phyloP scores from a whole-genome alignment of 2,888 invertebrate species.

The Oscheius sp. region DNA sequence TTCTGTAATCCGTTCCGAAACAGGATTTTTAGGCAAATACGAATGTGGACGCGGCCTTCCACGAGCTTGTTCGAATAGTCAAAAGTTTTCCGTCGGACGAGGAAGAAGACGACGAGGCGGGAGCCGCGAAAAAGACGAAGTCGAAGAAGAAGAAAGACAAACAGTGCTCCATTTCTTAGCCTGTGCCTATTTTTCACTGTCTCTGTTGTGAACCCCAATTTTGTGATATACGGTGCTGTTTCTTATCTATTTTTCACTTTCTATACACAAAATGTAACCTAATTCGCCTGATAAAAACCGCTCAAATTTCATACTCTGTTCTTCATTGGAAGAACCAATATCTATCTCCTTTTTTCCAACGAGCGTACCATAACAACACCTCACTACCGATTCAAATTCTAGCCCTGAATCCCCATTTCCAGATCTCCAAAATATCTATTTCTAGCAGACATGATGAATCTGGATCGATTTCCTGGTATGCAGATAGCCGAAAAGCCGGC shows the following conservation, averaged over 20 bases:
- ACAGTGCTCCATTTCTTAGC: slow-evolving; percentile 28
- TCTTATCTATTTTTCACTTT: not conserved
- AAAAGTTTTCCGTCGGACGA: slow-evolving; percentile 71
- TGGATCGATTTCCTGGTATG: not conserved
- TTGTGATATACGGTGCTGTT: slow-evolving; percentile 28
- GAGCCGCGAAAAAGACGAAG: slow-evolving; percentile 23
- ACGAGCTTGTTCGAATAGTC: slow-evolving; percentile 87
- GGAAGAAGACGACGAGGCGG: slow-evolving; percentile 75
- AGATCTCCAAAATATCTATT: no score
- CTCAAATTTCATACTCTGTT: not conserved
- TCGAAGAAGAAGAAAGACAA: slow-evolving; percentile 38
- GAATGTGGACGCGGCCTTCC: slow-evolving; percentile 95
- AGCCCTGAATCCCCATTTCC: no score
- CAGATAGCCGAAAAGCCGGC: slow-evolving; percentile 12
- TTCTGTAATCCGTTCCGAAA: no score
- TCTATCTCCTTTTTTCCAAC: not conserved
- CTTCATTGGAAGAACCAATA: not conserved
- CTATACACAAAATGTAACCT: not conserved
- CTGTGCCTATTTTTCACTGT: not conserved
- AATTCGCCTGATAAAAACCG: not conserved
- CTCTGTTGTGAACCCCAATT: slow-evolving; percentile 13
- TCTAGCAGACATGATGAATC: no score
- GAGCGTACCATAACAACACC: not conserved
- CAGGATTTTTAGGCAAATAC: slow-evolving; percentile 79
- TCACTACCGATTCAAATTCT: not conserved